Evolutionary conservation across 2,888 invertebrate species (phyloP).

Genomic region (Craniophora ligustri): DNA sequence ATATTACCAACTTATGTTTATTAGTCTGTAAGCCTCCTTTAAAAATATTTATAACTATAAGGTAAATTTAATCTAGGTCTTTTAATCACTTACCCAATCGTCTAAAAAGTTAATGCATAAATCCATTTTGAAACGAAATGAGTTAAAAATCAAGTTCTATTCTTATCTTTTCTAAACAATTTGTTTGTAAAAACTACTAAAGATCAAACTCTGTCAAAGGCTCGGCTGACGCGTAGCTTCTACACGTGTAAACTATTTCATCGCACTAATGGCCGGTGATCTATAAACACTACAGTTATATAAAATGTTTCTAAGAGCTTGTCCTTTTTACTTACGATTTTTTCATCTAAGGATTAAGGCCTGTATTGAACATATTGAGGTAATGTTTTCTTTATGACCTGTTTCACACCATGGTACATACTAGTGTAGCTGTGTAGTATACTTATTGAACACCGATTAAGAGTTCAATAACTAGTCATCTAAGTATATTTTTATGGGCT

Average conservation of each 20-base stretch:
- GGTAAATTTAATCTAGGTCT: no score
- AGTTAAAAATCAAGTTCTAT: no score
- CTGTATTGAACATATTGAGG: background rate
- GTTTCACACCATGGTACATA: slow-evolving; percentile 3
- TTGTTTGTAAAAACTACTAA: slow-evolving; percentile 8
- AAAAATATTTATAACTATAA: no score
- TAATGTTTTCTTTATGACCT: slow-evolving; percentile 5
- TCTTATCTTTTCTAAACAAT: slow-evolving; percentile 1
- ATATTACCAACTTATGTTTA: no score
- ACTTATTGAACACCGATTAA: no score
- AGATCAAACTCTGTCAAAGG: slow-evolving; percentile 11
- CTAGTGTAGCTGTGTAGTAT: no score
- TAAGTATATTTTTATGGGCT: no score
- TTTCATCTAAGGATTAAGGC: slow-evolving; percentile 19
- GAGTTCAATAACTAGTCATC: no score
- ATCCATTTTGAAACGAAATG: no score
- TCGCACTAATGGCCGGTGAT: slow-evolving; percentile 13
- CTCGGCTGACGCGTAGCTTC: background rate
- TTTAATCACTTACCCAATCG: no score
- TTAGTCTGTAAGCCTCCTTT: no score
- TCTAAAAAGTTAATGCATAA: no score
- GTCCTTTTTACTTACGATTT: slow-evolving; percentile 23
- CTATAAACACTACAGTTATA: slow-evolving; percentile 4
- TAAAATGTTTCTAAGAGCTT: slow-evolving; percentile 13
- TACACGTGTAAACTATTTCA: slow-evolving; percentile 8